Conservation (phyloP, 2,797 vertebrate genomes). For the Enteromius argenteus region DNA sequence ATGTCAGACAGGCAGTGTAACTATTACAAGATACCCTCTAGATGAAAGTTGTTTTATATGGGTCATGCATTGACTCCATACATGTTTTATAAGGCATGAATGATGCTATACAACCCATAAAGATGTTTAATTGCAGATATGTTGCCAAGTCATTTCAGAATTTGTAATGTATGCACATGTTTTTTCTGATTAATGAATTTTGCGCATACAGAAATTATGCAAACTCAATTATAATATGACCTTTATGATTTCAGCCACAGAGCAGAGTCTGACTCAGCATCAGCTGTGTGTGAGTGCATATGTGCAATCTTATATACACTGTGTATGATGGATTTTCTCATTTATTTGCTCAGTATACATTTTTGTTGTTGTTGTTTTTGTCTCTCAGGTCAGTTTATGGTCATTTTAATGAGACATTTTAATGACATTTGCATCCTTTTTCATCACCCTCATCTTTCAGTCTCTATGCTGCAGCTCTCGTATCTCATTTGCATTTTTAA, state of each 20-base stretch:
- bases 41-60: conserved; percentile 1
- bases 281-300: neutral
- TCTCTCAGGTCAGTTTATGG: neutral
- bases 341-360: neutral
- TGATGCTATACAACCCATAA: neutral
- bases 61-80: neutral
- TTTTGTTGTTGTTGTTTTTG: neutral
- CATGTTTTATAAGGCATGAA: neutral
- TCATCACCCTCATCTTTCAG: neutral
- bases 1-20: neutral
- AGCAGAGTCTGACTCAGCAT: neutral
- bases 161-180: neutral
- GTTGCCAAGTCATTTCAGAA: neutral
- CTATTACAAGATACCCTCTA: conserved; percentile 1
- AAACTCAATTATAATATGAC: neutral
- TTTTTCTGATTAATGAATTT: neutral
- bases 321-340: neutral
- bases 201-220: neutral
- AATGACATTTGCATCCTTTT: neutral
- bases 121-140: neutral
- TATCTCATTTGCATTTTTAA: conserved; percentile 1
- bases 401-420: neutral
- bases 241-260: neutral
- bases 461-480: neutral
- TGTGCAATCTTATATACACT: neutral